Evolutionary conservation across 2,113 vertebrate species (phyloP).

Genomic region (Cyanistes caeruleus): DNA sequence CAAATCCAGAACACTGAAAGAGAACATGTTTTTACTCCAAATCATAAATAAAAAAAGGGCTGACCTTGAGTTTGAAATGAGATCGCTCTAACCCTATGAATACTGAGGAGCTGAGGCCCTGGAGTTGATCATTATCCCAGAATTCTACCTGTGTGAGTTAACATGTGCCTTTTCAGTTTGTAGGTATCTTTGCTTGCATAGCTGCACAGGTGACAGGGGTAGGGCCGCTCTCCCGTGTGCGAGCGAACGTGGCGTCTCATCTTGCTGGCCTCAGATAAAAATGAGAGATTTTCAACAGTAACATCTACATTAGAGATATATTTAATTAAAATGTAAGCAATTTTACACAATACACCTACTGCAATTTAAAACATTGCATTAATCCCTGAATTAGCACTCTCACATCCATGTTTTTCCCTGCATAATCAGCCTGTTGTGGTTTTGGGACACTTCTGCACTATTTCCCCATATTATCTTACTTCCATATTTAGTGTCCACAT

Average conservation of each 20-base stretch:
- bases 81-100: not conserved
- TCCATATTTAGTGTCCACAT: not conserved
- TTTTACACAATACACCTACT: not conserved
- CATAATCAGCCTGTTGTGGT: not conserved
- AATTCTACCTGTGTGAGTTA: conserved; percentile 72
- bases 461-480: not conserved
- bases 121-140: not conserved
- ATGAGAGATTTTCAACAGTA: not conserved
- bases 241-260: conserved; percentile 69
- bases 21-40: not conserved
- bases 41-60: not conserved
- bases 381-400: not conserved
- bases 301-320: not conserved
- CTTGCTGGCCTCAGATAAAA: conserved; percentile 68
- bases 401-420: not conserved
- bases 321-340: not conserved
- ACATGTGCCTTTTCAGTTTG: conserved; percentile 76
- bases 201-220: conserved; percentile 64
- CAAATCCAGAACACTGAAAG: not conserved
- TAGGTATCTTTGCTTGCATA: conserved; percentile 73
- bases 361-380: not conserved
- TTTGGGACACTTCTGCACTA: not conserved
- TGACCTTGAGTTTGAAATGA: not conserved
- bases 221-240: conserved; percentile 73
- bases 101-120: not conserved